These are phyloP conservation scores for Periphyllus acericola DNA, from an alignment of 2,888 invertebrate genomes.

Conservation along the genomic window DNA sequence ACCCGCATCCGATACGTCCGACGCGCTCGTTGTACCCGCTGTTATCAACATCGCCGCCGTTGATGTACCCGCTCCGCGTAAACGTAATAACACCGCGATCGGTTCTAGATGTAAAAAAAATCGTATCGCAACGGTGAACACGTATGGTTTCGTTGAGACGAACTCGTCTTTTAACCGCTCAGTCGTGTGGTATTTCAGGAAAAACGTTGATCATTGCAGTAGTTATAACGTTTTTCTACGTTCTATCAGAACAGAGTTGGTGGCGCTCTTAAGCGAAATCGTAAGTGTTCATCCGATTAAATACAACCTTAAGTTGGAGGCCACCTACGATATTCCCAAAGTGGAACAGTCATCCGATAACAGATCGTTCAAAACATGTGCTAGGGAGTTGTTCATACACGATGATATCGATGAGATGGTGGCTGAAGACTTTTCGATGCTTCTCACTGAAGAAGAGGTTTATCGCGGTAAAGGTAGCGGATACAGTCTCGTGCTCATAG, in stretches of 20 bases:
- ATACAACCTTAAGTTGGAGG: background rate
- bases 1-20: too few relatives aligned
- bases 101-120: background rate
- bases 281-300: background rate
- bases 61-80: too few relatives aligned
- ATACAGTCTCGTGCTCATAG: background rate
- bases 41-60: too few relatives aligned
- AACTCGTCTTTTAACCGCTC: background rate
- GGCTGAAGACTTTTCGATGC: background rate
- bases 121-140: background rate
- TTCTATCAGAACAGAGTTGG: background rate
- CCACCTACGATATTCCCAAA: background rate
- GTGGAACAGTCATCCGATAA: background rate
- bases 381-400: background rate
- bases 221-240: background rate
- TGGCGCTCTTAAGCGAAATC: background rate
- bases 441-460: background rate
- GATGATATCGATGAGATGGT: background rate
- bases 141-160: background rate
- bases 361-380: background rate
- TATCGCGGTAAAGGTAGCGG: background rate
- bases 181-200: background rate
- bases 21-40: too few relatives aligned
- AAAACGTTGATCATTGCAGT: background rate
- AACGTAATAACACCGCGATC: background rate